These are phyloP conservation scores for Solea senegalensis DNA, from an alignment of 2,113 vertebrate species.

Conservation along the genomic window DNA sequence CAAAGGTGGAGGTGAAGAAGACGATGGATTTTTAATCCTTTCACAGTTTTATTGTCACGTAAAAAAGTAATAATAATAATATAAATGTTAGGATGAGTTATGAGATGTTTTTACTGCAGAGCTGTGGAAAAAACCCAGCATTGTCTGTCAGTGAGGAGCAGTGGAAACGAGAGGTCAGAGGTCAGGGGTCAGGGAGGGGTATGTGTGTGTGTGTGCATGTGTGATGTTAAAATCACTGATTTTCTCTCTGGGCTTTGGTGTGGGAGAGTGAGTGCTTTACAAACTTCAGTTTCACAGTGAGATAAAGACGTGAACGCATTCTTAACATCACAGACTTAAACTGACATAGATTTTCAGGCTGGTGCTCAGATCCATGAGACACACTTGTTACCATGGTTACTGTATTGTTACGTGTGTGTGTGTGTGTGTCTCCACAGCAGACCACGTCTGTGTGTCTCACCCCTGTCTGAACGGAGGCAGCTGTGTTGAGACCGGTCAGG, in stretches of 20 bases:
- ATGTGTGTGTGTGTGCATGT: not conserved
- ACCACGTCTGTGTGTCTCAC: slow-evolving; percentile 90
- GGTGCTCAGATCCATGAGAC: too few species aligned
- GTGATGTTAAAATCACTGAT: too few species aligned
- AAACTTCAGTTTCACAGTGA: too few species aligned
- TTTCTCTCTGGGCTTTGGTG: too few species aligned
- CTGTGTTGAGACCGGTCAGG: slow-evolving; percentile 86
- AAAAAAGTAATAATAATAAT: not conserved
- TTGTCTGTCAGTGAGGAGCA: slow-evolving; percentile 1
- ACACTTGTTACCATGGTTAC: too few species aligned
- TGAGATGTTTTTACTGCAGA: not conserved
- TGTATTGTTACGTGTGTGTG: not conserved
- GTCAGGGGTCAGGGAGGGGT: not conserved
- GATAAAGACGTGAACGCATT: too few species aligned
- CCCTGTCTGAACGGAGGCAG: slow-evolving; percentile 88
- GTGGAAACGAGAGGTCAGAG: not conserved
- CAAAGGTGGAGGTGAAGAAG: too few species aligned
- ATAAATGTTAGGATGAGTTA: not conserved
- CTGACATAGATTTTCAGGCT: too few species aligned
- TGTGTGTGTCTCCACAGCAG: slow-evolving; percentile 75
- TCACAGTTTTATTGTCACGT: not conserved
- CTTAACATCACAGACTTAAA: too few species aligned
- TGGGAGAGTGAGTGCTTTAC: too few species aligned
- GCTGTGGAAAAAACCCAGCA: not conserved
- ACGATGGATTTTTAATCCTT: too few species aligned